phyloP scores from a whole-genome alignment of 1,140 invertebrate species.

The Solenopsis fugax region DNA sequence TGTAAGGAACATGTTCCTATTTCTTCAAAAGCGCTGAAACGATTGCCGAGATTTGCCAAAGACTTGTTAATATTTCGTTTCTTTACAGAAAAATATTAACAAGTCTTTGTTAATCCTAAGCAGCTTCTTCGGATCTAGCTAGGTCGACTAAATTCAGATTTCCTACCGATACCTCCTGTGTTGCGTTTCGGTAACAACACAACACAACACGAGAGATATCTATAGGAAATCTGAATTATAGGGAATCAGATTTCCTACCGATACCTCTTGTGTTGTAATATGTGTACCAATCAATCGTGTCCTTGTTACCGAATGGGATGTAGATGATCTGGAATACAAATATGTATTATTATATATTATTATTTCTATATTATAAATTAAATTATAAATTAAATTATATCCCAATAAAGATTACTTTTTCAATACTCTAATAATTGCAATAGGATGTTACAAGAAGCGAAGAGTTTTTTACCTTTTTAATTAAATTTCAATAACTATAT shows the following conservation, averaged over 20 bases:
- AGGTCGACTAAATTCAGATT: conserved; percentile 96
- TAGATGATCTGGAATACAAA: conserved; percentile 86
- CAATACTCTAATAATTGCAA: no score
- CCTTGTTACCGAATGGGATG: conserved; percentile 94
- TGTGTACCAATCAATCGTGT: conserved; percentile 90
- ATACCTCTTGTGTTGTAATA: conserved; percentile 88
- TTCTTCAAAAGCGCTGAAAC: conserved; percentile 94
- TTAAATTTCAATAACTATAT: background rate
- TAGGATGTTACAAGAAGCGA: no score
- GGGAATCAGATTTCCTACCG: no score
- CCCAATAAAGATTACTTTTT: background rate
- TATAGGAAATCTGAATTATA: no score
- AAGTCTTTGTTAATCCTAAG: no score
- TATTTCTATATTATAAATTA: background rate
- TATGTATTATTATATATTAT: no score
- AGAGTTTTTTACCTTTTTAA: no score
- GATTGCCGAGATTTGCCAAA: conserved; percentile 94
- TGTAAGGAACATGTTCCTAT: conserved; percentile 94
- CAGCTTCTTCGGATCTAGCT: conserved; percentile 94
- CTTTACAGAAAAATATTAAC: no score
- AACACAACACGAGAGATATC: no score
- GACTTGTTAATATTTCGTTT: conserved; percentile 97
- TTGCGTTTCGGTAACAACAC: no score
- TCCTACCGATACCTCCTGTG: no score
- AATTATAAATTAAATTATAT: background rate